Conservation (phyloP, 2,888 invertebrate genomes). For the Noctua fimbriata region DNA sequence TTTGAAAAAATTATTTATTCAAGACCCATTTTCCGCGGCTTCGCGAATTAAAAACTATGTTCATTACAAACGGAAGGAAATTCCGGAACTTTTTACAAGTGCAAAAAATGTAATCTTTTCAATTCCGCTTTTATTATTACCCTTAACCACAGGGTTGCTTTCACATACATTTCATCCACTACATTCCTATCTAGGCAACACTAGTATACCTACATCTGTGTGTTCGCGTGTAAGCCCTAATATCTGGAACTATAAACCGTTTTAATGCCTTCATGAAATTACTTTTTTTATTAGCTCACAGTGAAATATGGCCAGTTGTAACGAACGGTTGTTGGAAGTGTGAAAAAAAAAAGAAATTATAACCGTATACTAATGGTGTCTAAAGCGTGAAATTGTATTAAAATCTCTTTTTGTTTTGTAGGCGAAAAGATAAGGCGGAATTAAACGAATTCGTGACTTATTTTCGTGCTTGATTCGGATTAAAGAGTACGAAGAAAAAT, state of each 20-base stretch:
- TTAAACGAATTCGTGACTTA: conserved; percentile 40
- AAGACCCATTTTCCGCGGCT: background rate
- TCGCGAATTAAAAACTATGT: conserved; percentile 10
- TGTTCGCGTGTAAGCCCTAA: conserved; percentile 67
- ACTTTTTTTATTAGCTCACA: conserved; percentile 65
- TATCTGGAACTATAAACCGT: conserved; percentile 66
- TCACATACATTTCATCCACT: conserved; percentile 20
- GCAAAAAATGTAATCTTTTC: background rate
- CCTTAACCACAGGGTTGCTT: conserved; percentile 33
- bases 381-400: conserved; percentile 58
- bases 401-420: conserved; percentile 34
- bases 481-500: conserved; percentile 18
- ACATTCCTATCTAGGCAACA: conserved; percentile 42
- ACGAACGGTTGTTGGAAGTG: conserved; percentile 58
- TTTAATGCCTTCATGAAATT: conserved; percentile 66
- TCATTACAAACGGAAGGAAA: conserved; percentile 6
- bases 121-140: conserved; percentile 23
- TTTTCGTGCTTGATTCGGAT: conserved; percentile 27
- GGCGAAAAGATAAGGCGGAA: conserved; percentile 11
- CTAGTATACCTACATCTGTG: conserved; percentile 44
- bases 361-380: conserved; percentile 52
- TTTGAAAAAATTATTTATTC: background rate
- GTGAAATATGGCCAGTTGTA: conserved; percentile 59
- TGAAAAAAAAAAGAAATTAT: conserved; percentile 60
- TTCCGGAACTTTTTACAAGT: conserved; percentile 9